phyloP scores from a whole-genome alignment of 2,797 vertebrate genomes.

The Anguilla anguilla region DNA sequence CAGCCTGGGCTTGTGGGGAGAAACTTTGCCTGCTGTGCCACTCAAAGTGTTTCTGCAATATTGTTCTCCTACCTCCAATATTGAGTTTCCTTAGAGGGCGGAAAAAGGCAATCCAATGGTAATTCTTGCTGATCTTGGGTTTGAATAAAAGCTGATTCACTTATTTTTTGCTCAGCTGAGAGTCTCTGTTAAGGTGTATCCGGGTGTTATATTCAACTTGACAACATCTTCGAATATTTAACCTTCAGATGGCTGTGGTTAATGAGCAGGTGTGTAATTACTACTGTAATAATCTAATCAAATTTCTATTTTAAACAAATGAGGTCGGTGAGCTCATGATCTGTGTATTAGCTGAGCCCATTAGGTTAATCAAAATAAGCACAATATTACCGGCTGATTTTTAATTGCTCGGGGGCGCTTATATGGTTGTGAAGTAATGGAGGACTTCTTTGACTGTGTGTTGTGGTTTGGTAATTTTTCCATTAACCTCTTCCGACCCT shows the following conservation, averaged over 20 bases:
- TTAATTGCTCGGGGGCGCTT: conserved; percentile 45
- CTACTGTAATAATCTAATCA: conserved; percentile 51
- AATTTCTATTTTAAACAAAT: conserved; percentile 45
- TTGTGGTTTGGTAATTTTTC: conserved; percentile 34
- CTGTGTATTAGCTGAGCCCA: conserved; percentile 44
- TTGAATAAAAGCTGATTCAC: background rate
- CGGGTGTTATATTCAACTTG: background rate
- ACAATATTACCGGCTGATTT: conserved; percentile 44
- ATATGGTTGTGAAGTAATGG: conserved; percentile 38
- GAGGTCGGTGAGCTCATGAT: conserved; percentile 44
- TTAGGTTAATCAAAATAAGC: conserved; percentile 51
- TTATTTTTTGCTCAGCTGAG: conserved; percentile 32
- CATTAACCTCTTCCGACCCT: conserved; percentile 39
- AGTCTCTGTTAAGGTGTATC: conserved; percentile 48
- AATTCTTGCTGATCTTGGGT: background rate
- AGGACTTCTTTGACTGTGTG: conserved; percentile 25
- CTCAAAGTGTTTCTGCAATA: background rate
- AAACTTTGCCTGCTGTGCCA: background rate
- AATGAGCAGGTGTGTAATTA: conserved; percentile 47
- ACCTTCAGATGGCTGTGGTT: conserved; percentile 29
- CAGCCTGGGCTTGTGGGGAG: background rate
- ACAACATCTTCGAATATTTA: conserved; percentile 26
- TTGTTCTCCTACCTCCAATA: background rate
- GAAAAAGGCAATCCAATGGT: background rate
- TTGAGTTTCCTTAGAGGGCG: background rate